Evolutionary conservation across 1,140 invertebrate genomes (phyloP).

Genomic region (Galleria mellonella): DNA sequence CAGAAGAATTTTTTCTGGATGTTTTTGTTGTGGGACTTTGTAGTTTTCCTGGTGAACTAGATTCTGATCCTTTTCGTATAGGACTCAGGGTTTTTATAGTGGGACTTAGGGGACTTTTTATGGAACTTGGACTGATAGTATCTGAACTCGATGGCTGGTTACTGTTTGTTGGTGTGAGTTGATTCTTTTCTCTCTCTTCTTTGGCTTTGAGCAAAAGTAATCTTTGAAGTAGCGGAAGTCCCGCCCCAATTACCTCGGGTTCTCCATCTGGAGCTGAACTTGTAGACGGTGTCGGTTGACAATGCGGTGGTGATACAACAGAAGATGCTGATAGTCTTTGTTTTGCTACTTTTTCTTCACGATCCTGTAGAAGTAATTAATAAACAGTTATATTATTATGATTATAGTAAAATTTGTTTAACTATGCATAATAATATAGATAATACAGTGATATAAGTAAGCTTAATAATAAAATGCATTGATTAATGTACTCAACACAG

Average conservation of each 20-base stretch:
- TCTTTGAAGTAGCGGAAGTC: constrained; percentile 85
- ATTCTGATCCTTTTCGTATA: constrained; percentile 64
- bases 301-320: constrained; percentile 55
- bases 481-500: too few relatives aligned
- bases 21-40: constrained; percentile 65
- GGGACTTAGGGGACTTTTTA: constrained; percentile 70
- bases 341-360: constrained; percentile 75
- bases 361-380: constrained; percentile 55
- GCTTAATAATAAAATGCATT: too few relatives aligned
- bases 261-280: constrained; percentile 57
- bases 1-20: constrained; percentile 69
- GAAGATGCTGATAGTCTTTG: constrained; percentile 57
- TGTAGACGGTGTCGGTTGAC: constrained; percentile 63
- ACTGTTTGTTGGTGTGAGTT: constrained; percentile 52
- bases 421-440: not conserved
- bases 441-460: too few relatives aligned
- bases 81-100: constrained; percentile 69
- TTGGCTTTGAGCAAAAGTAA: constrained; percentile 87
- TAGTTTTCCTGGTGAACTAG: constrained; percentile 64
- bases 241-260: constrained; percentile 80
- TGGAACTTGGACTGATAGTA: constrained; percentile 67
- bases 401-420: not conserved
- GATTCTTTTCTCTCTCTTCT: constrained; percentile 79
- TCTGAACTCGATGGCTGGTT: constrained; percentile 69
- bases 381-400: not conserved